Base-by-base conservation (phyloP, 2,113 vertebrate species). In the Sciurus niger region DNA sequence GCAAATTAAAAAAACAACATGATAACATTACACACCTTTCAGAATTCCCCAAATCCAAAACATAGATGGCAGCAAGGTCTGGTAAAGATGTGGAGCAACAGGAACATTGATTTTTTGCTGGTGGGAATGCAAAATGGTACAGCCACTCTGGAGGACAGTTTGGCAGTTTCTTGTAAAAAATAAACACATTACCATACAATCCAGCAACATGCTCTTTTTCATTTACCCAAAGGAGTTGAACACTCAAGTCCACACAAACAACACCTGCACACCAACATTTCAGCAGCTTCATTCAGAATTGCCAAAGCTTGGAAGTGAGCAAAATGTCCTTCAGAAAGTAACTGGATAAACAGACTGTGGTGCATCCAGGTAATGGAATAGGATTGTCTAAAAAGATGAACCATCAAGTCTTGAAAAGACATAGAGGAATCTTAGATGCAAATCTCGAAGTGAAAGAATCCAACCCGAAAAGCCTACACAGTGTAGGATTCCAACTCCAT, bases 321-420 rank as follows among this genome's bases (percentile, higher is more conserved):
- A n/a, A 84, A 48, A 73, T 6, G 46, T 63, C 60, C 67, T 83
- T 53, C 8, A 9, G 60, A 4, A 40, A 58, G 60, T 55, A 32
- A 55, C 22, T 28, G 32, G 32, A 74, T 93, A 70, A 34, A 34
- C 46, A n/a, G 67, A 25, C 65, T 6, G 73, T 74, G 8, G 40
- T 60, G 40, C 55, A 73, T 77, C 43, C 37, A 73, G n/a, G 55
- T 53, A 83, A 65, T 28, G 34, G 24, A 68, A 18, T 60, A 28
- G 3, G 84, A 68, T 58, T 58, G 60, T 63, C 24, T 24, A 63
- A 63, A 63, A 40, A 74, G 72, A 89, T 18, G 68, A 87, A 40
- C 55, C 84, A 8, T 55, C 18, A 68, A 89, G 87, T 28, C 40
- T 32, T n/a, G 84, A 60, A 89, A 91, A 97, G 84, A 79, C 12